A percentile compares a stretch with the other conserved stretches of the same genome.
Conservation (phyloP, 1,140 invertebrate genomes). For the Trissolcus basalis region DNA sequence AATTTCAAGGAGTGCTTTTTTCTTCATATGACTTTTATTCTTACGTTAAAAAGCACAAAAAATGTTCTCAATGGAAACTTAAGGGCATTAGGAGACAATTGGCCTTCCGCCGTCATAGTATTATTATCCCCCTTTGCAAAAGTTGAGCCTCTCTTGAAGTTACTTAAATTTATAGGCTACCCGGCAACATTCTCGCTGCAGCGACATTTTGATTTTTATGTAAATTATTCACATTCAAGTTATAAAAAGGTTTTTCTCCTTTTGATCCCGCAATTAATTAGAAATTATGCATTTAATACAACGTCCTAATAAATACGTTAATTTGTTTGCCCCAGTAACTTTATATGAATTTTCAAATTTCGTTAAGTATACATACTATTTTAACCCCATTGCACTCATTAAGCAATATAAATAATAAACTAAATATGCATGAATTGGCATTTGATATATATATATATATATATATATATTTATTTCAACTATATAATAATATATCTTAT, state of each 20-base stretch:
- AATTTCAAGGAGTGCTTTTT: conserved; percentile 55
- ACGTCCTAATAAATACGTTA: too few species aligned
- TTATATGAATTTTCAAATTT: too few species aligned
- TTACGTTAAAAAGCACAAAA: conserved; percentile 56
- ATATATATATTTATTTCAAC: too few species aligned
- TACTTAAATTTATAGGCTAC: conserved; percentile 55
- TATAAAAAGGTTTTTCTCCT: conserved; percentile 26
- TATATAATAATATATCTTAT: too few species aligned
- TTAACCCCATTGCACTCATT: too few species aligned
- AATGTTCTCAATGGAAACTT: conserved; percentile 59
- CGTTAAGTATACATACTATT: too few species aligned
- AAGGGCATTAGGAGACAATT: conserved; percentile 61
- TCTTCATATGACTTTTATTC: conserved; percentile 57
- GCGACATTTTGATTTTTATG: conserved; percentile 35
- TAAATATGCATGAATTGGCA: too few species aligned
- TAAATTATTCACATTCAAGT: conserved; percentile 44
- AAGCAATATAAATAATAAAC: too few species aligned
- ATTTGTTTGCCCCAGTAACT: too few species aligned
- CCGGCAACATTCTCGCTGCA: conserved; percentile 23
- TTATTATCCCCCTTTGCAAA: conserved; percentile 57
- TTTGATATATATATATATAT: too few species aligned
- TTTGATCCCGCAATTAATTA: conserved; percentile 20
- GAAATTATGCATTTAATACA: too few species aligned
- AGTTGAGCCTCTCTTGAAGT: conserved; percentile 55
- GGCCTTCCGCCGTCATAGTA: conserved; percentile 59